Evolutionary conservation across 1,140 invertebrate species (phyloP), one percentile per base, ranked within the genome.

Genomic region (Drosophila miranda): DNA sequence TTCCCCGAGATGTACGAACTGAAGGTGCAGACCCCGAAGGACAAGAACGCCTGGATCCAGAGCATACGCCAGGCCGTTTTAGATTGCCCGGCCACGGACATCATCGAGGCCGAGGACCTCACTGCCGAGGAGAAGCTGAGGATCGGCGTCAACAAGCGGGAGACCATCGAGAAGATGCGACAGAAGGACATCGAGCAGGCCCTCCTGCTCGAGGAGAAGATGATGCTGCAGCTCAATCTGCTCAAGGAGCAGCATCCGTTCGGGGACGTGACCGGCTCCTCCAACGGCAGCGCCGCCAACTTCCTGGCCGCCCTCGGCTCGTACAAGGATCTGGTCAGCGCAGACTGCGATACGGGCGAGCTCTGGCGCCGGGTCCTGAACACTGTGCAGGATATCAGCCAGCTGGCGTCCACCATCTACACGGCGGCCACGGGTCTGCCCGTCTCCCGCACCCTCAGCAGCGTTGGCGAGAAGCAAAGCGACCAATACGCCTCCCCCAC

Each of bases 1-100:
- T 95, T 96, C 76, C 97, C 97, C 0, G 98, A 98, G 92, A 98
- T 99, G 97, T 98, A 98, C 90, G 97, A 99, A 90, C 92, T 99
- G 13, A 95, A 98, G 83, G 96, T 98, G 63, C 94, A 95, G 70
- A 95, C 96, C 45, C 96, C 96, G 11, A 96, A 96, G 86, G 96
- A 98, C 64, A 96, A 97, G 81, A 95, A 96, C 75, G 91, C 94
- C 1, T 99, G 98, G 98, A 97, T 98, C 73, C 93, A 95, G 76
- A 93, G 95, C 7, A 96, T 99, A 62, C 93, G 95, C 92, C 95
- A 93, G 51, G 94, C 95, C 3, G 95, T 96, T 11, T 94, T 95
- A 68, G 92, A 92, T 44, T 96, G 95, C 82, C 95, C 95, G 0
- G 93, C 93, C 38, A 93, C 94, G 23, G 90, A 91, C 21, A 72